Evolutionary conservation across 2,797 vertebrate species (phyloP).

Genomic region (Notolabrus celidotus): DNA sequence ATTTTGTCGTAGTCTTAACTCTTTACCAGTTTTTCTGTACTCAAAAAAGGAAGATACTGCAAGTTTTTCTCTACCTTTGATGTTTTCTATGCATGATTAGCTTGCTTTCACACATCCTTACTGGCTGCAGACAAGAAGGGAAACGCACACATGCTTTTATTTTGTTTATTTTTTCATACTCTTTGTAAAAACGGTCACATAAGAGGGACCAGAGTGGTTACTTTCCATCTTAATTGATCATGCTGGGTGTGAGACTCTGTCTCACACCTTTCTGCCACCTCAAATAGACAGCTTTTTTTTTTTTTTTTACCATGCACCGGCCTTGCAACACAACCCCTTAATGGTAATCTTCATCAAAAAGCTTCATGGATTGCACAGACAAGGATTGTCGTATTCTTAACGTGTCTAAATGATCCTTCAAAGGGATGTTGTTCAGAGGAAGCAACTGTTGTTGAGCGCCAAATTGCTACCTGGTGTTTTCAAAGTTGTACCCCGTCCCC

Average conservation of each 20-base stretch:
- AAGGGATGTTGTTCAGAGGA: slow-evolving; percentile 48
- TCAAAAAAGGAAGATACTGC: not conserved
- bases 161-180: slow-evolving; percentile 33
- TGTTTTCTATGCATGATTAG: not conserved
- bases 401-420: slow-evolving; percentile 57
- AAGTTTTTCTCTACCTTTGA: slow-evolving; percentile 18
- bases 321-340: not conserved
- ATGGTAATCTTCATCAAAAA: slow-evolving; percentile 30
- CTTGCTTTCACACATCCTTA: slow-evolving; percentile 15
- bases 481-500: slow-evolving; percentile 36
- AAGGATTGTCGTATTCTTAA: slow-evolving; percentile 32
- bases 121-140: not conserved
- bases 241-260: slow-evolving; percentile 34
- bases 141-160: slow-evolving; percentile 23
- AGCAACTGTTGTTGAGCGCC: slow-evolving; percentile 46
- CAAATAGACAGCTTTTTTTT: slow-evolving; percentile 16
- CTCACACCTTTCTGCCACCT: slow-evolving; percentile 33
- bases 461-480: slow-evolving; percentile 63
- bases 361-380: not conserved
- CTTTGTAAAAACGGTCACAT: slow-evolving; percentile 29
- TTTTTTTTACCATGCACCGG: not conserved
- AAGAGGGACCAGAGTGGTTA: slow-evolving; percentile 27
- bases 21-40: slow-evolving; percentile 15
- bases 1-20: slow-evolving; percentile 21
- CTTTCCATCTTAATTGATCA: slow-evolving; percentile 58